A percentile compares a stretch with the other conserved stretches of the same genome.
Conservation (phyloP, 2,888 invertebrate genomes). For the Ferrisia virgata region DNA sequence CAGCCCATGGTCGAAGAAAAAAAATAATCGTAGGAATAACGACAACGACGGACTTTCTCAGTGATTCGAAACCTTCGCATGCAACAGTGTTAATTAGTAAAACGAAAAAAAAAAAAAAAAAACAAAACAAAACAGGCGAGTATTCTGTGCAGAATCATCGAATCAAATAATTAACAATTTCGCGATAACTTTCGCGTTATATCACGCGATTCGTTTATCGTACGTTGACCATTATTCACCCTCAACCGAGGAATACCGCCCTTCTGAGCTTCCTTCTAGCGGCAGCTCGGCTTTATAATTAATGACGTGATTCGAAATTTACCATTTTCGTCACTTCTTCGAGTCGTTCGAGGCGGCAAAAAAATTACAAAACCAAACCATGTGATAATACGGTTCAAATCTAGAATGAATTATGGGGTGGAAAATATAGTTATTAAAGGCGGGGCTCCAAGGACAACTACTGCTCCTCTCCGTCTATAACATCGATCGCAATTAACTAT, state of each 20-base stretch:
- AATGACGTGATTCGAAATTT: conserved; percentile 6
- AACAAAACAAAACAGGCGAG: too few species aligned
- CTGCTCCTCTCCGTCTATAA: not conserved
- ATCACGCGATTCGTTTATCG: not conserved
- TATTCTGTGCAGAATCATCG: too few species aligned
- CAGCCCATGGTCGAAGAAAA: not conserved
- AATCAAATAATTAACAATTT: too few species aligned
- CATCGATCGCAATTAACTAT: conserved; percentile 29
- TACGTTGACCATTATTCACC: not conserved
- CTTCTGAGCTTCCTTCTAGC: not conserved
- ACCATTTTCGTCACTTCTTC: not conserved
- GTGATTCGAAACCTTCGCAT: not conserved
- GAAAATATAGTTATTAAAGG: conserved; percentile 42
- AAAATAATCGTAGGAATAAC: not conserved
- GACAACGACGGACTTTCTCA: not conserved
- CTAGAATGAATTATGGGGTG: conserved; percentile 40
- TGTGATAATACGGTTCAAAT: conserved; percentile 30
- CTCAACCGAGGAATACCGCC: not conserved
- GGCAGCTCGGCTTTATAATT: not conserved
- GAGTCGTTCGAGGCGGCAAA: not conserved
- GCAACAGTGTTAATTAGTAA: not conserved
- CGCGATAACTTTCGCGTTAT: not conserved
- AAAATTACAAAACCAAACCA: conserved; percentile 31
- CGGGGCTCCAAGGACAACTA: conserved; percentile 40
- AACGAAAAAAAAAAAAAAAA: too few species aligned